Conservation (phyloP, 2,888 invertebrate genomes). For the Cyclophora albipunctata region DNA sequence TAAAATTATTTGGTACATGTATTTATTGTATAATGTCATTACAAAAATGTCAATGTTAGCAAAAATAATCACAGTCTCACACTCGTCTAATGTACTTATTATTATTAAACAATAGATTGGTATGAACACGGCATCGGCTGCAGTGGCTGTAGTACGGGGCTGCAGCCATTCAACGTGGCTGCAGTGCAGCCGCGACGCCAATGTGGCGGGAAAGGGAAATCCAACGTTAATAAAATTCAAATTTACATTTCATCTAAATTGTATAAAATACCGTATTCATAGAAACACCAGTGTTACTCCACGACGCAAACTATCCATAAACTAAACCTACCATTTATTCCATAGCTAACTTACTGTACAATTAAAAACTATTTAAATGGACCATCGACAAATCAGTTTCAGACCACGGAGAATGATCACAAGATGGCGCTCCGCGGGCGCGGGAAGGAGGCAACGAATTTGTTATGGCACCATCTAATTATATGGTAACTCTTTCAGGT, state of each 20-base stretch:
- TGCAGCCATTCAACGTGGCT: too few relatives aligned
- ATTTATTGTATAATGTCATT: slow-evolving; percentile 71
- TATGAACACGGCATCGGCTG: slow-evolving; percentile 12
- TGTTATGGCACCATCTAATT: slow-evolving; percentile 67
- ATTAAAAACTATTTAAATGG: slow-evolving; percentile 27
- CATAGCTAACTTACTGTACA: slow-evolving; percentile 17
- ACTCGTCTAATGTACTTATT: slow-evolving; percentile 38
- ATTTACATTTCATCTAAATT: background rate
- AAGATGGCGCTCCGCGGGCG: slow-evolving; percentile 32
- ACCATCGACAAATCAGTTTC: slow-evolving; percentile 30
- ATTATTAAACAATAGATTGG: slow-evolving; percentile 11
- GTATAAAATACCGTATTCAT: slow-evolving; percentile 16
- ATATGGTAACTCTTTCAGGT: slow-evolving; percentile 70
- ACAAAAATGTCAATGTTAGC: slow-evolving; percentile 75
- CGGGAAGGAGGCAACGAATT: slow-evolving; percentile 33
- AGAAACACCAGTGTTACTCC: slow-evolving; percentile 23
- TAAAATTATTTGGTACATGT: slow-evolving; percentile 59
- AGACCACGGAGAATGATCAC: slow-evolving; percentile 19
- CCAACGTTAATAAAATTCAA: too few relatives aligned
- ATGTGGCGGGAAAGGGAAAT: too few relatives aligned
- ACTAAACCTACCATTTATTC: slow-evolving; percentile 24
- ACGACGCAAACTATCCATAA: slow-evolving; percentile 25
- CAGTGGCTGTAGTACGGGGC: too few relatives aligned
- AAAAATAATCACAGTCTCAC: slow-evolving; percentile 75
- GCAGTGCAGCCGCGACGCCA: too few relatives aligned